These are phyloP conservation scores for Cheilosia soror DNA, from an alignment of 2,888 invertebrate genomes.

Conservation along the genomic window DNA sequence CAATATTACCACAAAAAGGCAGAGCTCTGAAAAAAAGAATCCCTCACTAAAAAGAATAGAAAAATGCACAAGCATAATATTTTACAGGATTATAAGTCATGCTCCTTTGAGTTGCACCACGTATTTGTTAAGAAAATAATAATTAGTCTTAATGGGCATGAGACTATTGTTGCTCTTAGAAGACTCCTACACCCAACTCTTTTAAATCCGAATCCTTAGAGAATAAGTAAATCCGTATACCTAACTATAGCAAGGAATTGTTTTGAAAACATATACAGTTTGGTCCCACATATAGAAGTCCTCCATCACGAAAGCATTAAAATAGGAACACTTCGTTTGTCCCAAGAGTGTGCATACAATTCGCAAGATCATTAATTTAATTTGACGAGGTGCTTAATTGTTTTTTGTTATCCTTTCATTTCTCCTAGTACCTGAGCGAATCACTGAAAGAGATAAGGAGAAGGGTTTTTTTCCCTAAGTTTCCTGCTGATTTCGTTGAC, in stretches of 20 bases:
- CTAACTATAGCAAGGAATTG: constrained; percentile 1
- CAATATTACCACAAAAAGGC: constrained; percentile 46
- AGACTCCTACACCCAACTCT: constrained; percentile 57
- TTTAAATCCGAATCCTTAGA: constrained; percentile 31
- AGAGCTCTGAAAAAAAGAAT: constrained; percentile 22
- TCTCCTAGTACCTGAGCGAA: constrained; percentile 48
- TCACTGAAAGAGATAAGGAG: constrained; percentile 13
- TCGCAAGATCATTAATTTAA: constrained; percentile 62
- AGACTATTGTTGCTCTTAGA: constrained; percentile 11
- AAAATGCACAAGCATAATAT: constrained; percentile 44
- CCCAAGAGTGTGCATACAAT: constrained; percentile 33
- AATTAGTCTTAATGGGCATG: constrained; percentile 63
- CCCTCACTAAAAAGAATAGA: constrained; percentile 10
- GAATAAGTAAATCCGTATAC: constrained; percentile 36
- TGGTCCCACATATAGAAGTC: background rate
- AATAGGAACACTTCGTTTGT: constrained; percentile 38
- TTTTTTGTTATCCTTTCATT: constrained; percentile 60
- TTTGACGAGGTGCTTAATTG: constrained; percentile 62
- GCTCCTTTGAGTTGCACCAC: constrained; percentile 43
- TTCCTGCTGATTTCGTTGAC: constrained; percentile 26
- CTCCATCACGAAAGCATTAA: constrained; percentile 13
- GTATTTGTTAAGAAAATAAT: constrained; percentile 65
- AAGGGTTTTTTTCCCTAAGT: constrained; percentile 31
- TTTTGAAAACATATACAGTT: constrained; percentile 31
- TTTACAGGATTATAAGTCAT: constrained; percentile 55